Percentiles rank a stretch among this genome's conserved stretches.
Conservation (phyloP, 2,888 invertebrate genomes). For the Idaea straminata region DNA sequence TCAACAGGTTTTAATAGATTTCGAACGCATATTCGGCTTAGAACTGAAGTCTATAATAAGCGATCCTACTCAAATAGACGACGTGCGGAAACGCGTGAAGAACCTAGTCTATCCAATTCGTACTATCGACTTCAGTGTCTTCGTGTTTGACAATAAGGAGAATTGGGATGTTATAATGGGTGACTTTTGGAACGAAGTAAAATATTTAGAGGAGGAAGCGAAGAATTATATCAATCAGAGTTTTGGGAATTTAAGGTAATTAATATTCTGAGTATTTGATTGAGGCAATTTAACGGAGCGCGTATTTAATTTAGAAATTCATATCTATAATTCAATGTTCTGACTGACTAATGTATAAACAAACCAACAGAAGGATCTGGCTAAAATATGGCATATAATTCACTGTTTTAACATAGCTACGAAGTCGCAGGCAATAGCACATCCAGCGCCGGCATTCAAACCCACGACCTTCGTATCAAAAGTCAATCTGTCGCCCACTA, state of each 20-base stretch:
- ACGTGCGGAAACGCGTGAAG: slow-evolving; percentile 89
- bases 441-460: no score
- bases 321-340: no score
- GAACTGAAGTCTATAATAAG: slow-evolving; percentile 92
- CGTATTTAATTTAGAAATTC: no score
- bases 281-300: no score
- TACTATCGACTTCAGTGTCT: slow-evolving; percentile 91
- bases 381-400: no score
- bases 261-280: neutral
- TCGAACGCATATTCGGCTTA: slow-evolving; percentile 93
- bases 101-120: slow-evolving; percentile 87
- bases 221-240: slow-evolving; percentile 92
- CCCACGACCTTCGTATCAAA: no score
- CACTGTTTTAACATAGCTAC: no score
- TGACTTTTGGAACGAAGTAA: slow-evolving; percentile 87
- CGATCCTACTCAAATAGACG: slow-evolving; percentile 92
- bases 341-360: no score
- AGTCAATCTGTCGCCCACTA: no score
- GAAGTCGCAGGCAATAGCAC: no score
- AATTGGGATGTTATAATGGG: slow-evolving; percentile 93
- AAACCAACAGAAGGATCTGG: no score
- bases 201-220: slow-evolving; percentile 88
- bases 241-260: slow-evolving; percentile 86
- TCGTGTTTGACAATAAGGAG: slow-evolving; percentile 87
- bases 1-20: slow-evolving; percentile 87